phyloP scores from a whole-genome alignment of 2,797 vertebrate genomes.

The Chloroceryle inda region DNA sequence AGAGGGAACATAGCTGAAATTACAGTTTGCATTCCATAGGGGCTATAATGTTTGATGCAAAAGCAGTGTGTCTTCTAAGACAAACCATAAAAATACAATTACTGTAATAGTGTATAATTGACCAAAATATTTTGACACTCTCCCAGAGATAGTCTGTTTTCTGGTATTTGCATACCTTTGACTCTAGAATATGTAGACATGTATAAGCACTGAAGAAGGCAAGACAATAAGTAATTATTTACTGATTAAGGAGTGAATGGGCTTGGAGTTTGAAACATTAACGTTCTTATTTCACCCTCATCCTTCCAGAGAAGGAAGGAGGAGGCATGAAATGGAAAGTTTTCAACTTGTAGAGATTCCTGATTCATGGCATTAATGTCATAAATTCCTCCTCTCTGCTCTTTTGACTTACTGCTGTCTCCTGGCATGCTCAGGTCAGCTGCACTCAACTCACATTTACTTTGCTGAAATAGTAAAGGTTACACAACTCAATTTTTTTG shows the following conservation, averaged over 20 bases:
- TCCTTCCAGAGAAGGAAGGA: background rate
- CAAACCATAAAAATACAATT: slow-evolving; percentile 19
- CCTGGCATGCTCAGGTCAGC: background rate
- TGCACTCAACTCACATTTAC: background rate
- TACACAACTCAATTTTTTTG: background rate
- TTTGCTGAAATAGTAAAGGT: slow-evolving; percentile 55
- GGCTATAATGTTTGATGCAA: background rate
- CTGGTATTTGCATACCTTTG: slow-evolving; percentile 26
- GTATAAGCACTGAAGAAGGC: background rate
- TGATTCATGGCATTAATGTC: background rate
- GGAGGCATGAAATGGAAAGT: background rate
- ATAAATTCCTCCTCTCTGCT: background rate
- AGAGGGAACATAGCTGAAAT: background rate
- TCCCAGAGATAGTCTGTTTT: slow-evolving; percentile 1
- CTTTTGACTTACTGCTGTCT: background rate
- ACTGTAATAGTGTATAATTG: slow-evolving; percentile 4
- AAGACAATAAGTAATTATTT: slow-evolving; percentile 40
- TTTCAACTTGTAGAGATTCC: background rate
- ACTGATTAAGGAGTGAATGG: background rate
- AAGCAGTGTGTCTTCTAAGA: slow-evolving; percentile 7
- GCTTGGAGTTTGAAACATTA: slow-evolving; percentile 17
- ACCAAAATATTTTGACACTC: slow-evolving; percentile 43
- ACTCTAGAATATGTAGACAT: background rate
- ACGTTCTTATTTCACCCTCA: background rate
- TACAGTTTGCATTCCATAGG: background rate